Evolutionary conservation across 2,888 invertebrate genomes (phyloP), one percentile per base, ranked within the genome.

Genomic region (Erebia aethiops): DNA sequence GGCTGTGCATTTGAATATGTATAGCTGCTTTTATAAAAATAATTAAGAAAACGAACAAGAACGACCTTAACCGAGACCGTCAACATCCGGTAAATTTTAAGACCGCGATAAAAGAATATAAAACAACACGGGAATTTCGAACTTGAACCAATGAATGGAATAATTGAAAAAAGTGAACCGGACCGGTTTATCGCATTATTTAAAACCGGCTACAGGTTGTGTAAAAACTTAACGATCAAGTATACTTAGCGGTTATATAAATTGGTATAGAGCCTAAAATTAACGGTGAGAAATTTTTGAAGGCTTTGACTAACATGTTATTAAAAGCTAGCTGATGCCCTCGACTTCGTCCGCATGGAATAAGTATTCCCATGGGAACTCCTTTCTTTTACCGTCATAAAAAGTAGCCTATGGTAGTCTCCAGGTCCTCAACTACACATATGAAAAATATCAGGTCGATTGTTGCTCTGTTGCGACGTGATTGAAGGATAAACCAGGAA

Each of bases 91-190:
- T 68, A 56, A 61, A 64, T 69, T 69, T 62, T 67, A 72, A 74
- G 72, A 69, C 70, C 41, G 56, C 68, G 67, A 75, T 74, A 74
- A 75, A 75, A 72, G 16, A 62, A 65, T 65, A 70, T 70, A 73
- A 69, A 71, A 69, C 73, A 70, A 49, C 58, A 51, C 63, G 73
- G 71, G 77, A 76, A 77, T 75, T 77, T 76, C 74, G 72, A 74
- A 75, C 75, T 74, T 73, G 72, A 74, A 75, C 71, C 72, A 74
- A 79, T 79, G 79, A 79, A 79, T 79, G 77, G 77, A 77, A 79
- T 78, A 75, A 77, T 77, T 79, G 72, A 75, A 76, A 75, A 75
- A 77, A 76, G 71, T 75, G 65, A 70, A 69, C 63, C 65, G 54
- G 77, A 78, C 79, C 77, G 70, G 79, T 77, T 74, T 69, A 66